A percentile compares a stretch with the other conserved stretches of the same genome.
phyloP scores from a whole-genome alignment of 2,888 invertebrate species.

The Sycophila texana region DNA sequence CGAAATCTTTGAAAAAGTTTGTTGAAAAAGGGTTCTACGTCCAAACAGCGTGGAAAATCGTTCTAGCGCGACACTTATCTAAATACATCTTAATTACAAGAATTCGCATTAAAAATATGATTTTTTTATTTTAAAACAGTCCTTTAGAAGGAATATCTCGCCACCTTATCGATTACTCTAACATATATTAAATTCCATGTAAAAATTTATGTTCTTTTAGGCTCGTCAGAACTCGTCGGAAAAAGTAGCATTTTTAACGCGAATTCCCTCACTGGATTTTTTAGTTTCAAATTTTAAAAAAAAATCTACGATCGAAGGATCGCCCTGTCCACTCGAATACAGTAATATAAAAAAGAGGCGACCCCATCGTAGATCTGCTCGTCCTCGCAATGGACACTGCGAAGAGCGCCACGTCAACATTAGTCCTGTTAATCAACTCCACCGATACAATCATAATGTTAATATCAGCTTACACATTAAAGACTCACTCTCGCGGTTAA shows the following conservation, averaged over 20 bases:
- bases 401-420: neutral
- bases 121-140: constrained; percentile 25
- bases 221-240: neutral
- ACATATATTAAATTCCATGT: constrained; percentile 28
- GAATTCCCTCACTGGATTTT: constrained; percentile 1
- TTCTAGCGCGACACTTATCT: constrained; percentile 35
- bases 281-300: neutral
- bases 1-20: no score
- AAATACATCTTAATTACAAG: constrained; percentile 6
- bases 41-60: neutral
- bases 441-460: neutral
- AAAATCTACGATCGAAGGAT: constrained; percentile 15
- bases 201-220: constrained; percentile 34
- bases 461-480: neutral
- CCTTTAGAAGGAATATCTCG: constrained; percentile 4
- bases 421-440: neutral
- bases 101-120: constrained; percentile 30
- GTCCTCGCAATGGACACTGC: neutral
- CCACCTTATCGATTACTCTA: constrained; percentile 13
- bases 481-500: neutral
- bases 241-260: constrained; percentile 12
- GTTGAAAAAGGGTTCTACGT: no score
- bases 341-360: neutral
- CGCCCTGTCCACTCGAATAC: neutral
- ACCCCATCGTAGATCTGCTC: neutral